These are phyloP conservation scores for Norana najaformis DNA, from an alignment of 2,888 invertebrate species.

Conservation along the genomic window DNA sequence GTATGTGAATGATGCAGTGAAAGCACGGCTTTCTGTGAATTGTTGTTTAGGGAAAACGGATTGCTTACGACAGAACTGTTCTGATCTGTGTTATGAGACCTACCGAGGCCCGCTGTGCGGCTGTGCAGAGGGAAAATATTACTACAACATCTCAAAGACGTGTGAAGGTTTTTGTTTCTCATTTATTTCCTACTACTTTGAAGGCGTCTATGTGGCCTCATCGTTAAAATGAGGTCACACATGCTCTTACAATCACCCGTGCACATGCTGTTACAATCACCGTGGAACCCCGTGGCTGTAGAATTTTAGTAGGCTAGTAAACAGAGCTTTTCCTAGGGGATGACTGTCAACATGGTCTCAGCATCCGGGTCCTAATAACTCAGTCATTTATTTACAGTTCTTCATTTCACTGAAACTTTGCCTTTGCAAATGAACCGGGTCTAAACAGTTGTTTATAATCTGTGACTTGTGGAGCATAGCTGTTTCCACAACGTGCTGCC, in stretches of 20 bases:
- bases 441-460: too few species aligned
- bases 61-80: background rate
- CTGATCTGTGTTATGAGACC: conserved; percentile 22
- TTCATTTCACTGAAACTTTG: too few species aligned
- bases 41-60: conserved; percentile 15
- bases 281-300: background rate
- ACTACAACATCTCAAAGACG: conserved; percentile 7
- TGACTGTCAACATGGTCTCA: background rate
- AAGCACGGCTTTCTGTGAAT: background rate
- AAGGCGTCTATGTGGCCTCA: background rate
- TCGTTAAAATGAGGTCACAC: background rate
- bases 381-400: background rate
- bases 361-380: background rate
- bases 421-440: background rate
- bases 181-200: background rate
- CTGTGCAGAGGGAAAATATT: conserved; percentile 26
- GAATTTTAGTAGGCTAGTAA: background rate
- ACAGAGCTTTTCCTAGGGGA: background rate
- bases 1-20: background rate
- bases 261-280: background rate
- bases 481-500: too few species aligned
- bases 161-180: conserved; percentile 28
- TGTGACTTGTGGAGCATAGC: too few species aligned
- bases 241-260: background rate
- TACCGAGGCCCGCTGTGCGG: conserved; percentile 6